Evolutionary conservation across 1,140 invertebrate genomes (phyloP), one percentile per base, ranked within the genome.

Genomic region (Varroa destructor): DNA sequence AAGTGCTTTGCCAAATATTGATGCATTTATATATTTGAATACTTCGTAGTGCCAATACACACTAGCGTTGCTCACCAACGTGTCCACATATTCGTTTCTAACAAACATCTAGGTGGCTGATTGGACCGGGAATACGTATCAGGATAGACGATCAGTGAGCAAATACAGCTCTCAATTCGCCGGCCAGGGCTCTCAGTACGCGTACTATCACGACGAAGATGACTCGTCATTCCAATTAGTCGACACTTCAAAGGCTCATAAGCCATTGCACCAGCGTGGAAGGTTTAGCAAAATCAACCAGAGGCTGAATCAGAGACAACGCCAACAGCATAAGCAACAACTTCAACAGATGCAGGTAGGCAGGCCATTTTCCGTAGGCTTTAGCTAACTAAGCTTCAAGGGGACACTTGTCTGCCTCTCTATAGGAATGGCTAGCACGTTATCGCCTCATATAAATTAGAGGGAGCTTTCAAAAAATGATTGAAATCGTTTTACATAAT

Each of bases 191-290:
- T 93, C 87, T 78, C 93, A 95, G 76, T 97, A 97, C 83, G 89
- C 94, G 0, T 98, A 97, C 77, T 95, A 90, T 79, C 94, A 97
- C 78, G 93, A 97, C 77, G 94, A 99, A 79, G 94, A 99, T 81
- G 94, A 99, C 80, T 93, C 89, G 73, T 91, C 90, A n/a, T 99
- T 97, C 84, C 93, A 97, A 78, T 81, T 97, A 79, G 94, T 98
- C 74, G 93, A 97, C 78, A 95, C 93, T 0, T 89, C 92, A 1
- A 85, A 90, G 54, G 55, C 57, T 25, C 90, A 92, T 76, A 91
- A 93, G 77, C 90, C 90, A 2, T 87, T 89, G 5, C 93, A 93
- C 79, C 91, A 93, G 78, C 85, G 91, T 56, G 89, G 90, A 5
- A 84, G 90, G 55, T 91, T 91, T 80, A 84, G 88, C 36, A 76